Evolutionary conservation across 2,888 invertebrate species (phyloP), one percentile per base, ranked within the genome.

Genomic region (Poecilobothrus nobilitatus): DNA sequence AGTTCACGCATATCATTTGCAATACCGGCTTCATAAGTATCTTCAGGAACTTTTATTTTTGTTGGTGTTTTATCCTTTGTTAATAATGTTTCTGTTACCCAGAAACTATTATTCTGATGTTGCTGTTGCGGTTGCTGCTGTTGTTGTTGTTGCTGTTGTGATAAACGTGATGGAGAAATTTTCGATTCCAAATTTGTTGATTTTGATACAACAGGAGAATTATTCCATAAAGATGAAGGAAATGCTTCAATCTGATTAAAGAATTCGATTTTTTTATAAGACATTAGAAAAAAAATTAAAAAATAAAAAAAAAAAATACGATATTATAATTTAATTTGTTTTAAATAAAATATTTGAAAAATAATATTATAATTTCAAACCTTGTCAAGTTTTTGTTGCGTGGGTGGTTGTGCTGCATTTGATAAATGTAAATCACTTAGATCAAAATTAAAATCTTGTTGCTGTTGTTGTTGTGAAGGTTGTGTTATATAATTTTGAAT

Each of bases 1-100:
- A 88, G 78, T 75, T 87, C 86, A 20, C 86, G 82, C 85, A 89
- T 88, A 74, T 88, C 88, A 74, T 88, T 87, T 63, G 87, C 89
- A 71, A 89, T 88, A 70, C 86, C 86, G 41, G 84, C 85, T 75
- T 88, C 88, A 73, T 87, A 87, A 71, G 84, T 66, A 68, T 75
- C 75, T 71, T 74, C 74, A 72, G 74, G 71, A 74, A 72, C 73
- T 72, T 73, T 73, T 53, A 67, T 70, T 69, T 73, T 71, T 65
- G 71, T 73, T 68, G 72, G 70, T 68, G 72, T 69, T 20, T 71
- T 70, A 69, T 74, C 73, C 66, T 74, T 74, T 44, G 74, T 73
- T 33, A 71, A 70, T 70, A 72, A 68, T 18, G 72, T 69, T 66
- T 69, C 69, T 65, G 70, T 53, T 18, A 15, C 9, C 53, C 53